These are phyloP conservation scores for Micromussa lordhowensis DNA, from an alignment of 92 coral and sea anemone species.

Conservation along the genomic window DNA sequence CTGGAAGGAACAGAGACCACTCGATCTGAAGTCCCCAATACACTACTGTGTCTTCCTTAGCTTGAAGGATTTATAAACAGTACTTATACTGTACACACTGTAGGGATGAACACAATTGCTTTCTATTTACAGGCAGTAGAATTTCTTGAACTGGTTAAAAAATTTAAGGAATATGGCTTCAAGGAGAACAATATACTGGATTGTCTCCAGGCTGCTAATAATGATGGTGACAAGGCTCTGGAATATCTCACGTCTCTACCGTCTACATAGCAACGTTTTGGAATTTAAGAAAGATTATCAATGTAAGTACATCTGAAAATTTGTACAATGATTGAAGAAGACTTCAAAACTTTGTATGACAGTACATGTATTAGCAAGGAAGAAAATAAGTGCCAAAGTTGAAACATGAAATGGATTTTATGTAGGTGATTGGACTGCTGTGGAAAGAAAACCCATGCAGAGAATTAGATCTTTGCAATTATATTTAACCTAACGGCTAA, in stretches of 20 bases:
- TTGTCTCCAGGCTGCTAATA: conserved; percentile 88
- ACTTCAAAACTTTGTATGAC: too few relatives aligned
- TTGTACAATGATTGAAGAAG: background rate
- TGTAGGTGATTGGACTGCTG: background rate
- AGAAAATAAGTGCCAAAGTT: background rate
- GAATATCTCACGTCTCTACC: conserved; percentile 72
- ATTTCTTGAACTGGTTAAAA: conserved; percentile 77
- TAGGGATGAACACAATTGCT: background rate
- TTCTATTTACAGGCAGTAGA: conserved; percentile 76
- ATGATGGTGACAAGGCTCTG: conserved; percentile 91
- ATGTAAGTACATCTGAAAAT: background rate
- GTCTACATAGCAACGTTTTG: background rate
- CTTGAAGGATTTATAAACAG: background rate
- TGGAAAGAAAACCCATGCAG: background rate
- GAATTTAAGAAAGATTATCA: background rate
- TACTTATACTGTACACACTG: background rate
- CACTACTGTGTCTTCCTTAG: too few relatives aligned
- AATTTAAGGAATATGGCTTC: conserved; percentile 91
- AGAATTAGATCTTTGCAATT: background rate
- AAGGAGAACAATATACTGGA: conserved; percentile 84
- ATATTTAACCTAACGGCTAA: background rate
- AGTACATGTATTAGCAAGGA: background rate
- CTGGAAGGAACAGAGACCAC: too few relatives aligned
- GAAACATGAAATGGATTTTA: background rate
- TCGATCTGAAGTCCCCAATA: too few relatives aligned